Evolutionary conservation across 2,113 vertebrate species (phyloP).

Genomic region (Terrapene triunguis): DNA sequence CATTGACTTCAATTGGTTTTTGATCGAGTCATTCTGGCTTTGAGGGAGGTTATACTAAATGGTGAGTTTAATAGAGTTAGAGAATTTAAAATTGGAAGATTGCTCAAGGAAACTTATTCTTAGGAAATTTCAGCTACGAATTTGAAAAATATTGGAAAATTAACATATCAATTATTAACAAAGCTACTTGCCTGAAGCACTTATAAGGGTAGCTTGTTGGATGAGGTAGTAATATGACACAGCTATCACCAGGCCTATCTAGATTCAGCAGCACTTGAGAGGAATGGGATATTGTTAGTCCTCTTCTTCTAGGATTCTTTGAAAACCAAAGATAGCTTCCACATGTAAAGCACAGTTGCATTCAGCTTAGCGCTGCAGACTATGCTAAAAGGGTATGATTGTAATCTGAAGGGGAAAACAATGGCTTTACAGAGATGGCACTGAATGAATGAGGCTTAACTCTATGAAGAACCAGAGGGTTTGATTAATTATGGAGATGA

Average conservation of each 20-base stretch:
- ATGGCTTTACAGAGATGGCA: background rate
- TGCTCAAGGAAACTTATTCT: slow-evolving; percentile 46
- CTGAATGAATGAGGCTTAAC: background rate
- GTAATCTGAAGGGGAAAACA: background rate
- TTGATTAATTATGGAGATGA: accelerated
- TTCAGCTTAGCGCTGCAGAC: slow-evolving; percentile 12
- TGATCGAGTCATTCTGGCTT: background rate
- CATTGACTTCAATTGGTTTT: background rate
- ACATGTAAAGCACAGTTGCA: background rate
- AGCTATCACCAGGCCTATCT: slow-evolving; percentile 50
- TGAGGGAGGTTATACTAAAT: background rate
- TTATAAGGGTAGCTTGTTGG: slow-evolving; percentile 42
- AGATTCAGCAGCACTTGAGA: slow-evolving; percentile 59
- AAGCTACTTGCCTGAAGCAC: slow-evolving; percentile 16
- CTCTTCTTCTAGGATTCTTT: slow-evolving; percentile 23
- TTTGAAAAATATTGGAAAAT: slow-evolving; percentile 61
- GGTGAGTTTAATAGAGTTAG: slow-evolving; percentile 29
- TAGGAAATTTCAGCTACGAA: slow-evolving; percentile 57
- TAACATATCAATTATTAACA: slow-evolving; percentile 69
- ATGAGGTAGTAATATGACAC: slow-evolving; percentile 49
- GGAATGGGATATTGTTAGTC: slow-evolving; percentile 14
- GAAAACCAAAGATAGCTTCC: slow-evolving; percentile 30
- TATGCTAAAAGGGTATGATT: background rate
- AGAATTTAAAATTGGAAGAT: slow-evolving; percentile 45
- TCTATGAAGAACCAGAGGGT: background rate